These are phyloP conservation scores for Nomada ruficornis DNA, from an alignment of 2,888 invertebrate species.

Conservation along the genomic window DNA sequence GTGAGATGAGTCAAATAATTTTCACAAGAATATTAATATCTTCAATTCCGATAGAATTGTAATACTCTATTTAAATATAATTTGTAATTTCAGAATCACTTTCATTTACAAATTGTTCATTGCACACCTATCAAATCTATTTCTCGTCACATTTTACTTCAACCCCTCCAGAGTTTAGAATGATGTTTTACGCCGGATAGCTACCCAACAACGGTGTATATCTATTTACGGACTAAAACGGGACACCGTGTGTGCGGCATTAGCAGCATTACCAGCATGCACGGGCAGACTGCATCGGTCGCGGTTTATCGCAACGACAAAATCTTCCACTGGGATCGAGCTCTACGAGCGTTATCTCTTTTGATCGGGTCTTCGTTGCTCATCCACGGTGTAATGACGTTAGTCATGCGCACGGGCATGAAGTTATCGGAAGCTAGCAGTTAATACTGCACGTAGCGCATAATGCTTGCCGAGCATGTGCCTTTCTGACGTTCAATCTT, in stretches of 20 bases:
- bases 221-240: conserved; percentile 39
- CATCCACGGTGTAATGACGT: conserved; percentile 51
- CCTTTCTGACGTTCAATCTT: conserved; percentile 27
- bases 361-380: conserved; percentile 52
- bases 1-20: too few species aligned
- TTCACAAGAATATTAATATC: too few species aligned
- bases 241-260: conserved; percentile 11
- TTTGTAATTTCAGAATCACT: too few species aligned
- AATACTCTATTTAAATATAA: too few species aligned
- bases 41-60: too few species aligned
- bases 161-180: too few species aligned
- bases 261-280: background rate
- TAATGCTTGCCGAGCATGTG: background rate
- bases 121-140: too few species aligned
- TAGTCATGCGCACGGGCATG: conserved; percentile 44
- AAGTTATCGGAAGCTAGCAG: conserved; percentile 41
- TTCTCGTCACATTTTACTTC: too few species aligned
- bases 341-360: conserved; percentile 40
- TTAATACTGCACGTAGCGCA: conserved; percentile 18
- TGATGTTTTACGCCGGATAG: too few species aligned
- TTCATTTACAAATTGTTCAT: too few species aligned
- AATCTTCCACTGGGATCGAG: conserved; percentile 30
- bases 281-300: conserved; percentile 17
- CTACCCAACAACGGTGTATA: background rate
- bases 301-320: conserved; percentile 43